Conservation (phyloP, 2,888 invertebrate genomes). For the Bombyx huttoni region DNA sequence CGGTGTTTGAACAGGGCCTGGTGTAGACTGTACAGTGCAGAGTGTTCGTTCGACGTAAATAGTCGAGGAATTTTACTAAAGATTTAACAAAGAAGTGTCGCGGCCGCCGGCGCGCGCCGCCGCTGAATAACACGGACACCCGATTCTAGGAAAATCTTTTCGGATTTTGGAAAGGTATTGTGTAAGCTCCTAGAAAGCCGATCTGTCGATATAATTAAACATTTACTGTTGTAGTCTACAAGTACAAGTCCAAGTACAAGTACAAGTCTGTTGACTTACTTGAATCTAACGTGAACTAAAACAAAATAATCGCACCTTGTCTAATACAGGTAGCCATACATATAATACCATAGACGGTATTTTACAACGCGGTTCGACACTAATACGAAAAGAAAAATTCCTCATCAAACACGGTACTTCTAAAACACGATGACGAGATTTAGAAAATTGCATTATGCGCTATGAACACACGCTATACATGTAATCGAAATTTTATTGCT, state of each 20-base stretch:
- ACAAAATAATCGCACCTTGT: neutral
- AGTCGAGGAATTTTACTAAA: conserved; percentile 25
- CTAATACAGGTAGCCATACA: too few species aligned
- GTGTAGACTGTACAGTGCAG: conserved; percentile 13
- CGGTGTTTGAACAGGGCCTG: conserved; percentile 31
- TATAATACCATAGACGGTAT: too few species aligned
- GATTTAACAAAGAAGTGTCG: conserved; percentile 21
- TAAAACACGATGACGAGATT: too few species aligned
- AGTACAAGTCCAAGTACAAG: too few species aligned
- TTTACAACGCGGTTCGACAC: too few species aligned
- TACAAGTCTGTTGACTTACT: too few species aligned
- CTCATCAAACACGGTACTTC: too few species aligned
- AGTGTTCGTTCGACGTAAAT: conserved; percentile 23
- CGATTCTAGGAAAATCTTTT: conserved; percentile 1
- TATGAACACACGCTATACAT: too few species aligned
- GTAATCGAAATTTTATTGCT: too few species aligned
- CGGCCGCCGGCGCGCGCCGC: conserved; percentile 2
- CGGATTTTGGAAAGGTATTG: neutral
- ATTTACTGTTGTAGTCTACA: too few species aligned
- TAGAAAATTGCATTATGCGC: too few species aligned
- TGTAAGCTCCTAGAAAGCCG: neutral
- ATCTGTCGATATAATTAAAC: neutral
- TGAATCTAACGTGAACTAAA: neutral
- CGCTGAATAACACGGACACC: conserved; percentile 2
- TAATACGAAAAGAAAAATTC: too few species aligned